These are phyloP conservation scores for Hydraecia micacea DNA, from an alignment of 2,888 invertebrate genomes.

Conservation along the genomic window DNA sequence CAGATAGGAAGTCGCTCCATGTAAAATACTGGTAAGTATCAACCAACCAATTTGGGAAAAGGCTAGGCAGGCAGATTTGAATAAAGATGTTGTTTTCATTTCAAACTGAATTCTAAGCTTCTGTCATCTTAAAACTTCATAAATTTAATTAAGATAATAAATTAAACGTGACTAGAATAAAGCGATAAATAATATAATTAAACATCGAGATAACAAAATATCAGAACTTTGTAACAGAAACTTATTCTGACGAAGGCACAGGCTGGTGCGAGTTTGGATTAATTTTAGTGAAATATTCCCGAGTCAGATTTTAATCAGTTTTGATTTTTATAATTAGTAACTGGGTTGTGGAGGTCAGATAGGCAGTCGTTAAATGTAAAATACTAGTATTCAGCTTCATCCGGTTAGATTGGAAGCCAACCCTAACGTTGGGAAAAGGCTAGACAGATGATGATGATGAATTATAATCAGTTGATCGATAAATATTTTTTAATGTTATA, in stretches of 20 bases:
- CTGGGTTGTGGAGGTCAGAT: too few species aligned
- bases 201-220: conserved; percentile 28
- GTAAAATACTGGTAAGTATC: too few species aligned
- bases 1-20: too few species aligned
- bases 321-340: background rate
- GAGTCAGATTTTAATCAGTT: conserved; percentile 4
- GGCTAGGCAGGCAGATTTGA: background rate
- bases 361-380: too few species aligned
- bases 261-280: conserved; percentile 33
- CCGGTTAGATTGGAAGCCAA: too few species aligned
- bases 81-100: background rate
- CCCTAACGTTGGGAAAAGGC: too few species aligned
- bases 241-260: conserved; percentile 29
- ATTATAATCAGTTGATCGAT: too few species aligned
- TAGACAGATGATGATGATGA: too few species aligned
- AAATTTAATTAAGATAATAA: conserved; percentile 33
- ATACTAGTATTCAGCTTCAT: too few species aligned
- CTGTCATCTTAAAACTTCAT: conserved; percentile 15
- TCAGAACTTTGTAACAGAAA: conserved; percentile 34
- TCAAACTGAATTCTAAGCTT: background rate
- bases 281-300: conserved; percentile 26
- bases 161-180: conserved; percentile 28
- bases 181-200: conserved; percentile 46
- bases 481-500: too few species aligned
- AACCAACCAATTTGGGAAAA: background rate